Percentiles rank a stretch among this genome's conserved stretches.
phyloP scores from a whole-genome alignment of 1,140 invertebrate genomes.

The Bombyx mandarina region DNA sequence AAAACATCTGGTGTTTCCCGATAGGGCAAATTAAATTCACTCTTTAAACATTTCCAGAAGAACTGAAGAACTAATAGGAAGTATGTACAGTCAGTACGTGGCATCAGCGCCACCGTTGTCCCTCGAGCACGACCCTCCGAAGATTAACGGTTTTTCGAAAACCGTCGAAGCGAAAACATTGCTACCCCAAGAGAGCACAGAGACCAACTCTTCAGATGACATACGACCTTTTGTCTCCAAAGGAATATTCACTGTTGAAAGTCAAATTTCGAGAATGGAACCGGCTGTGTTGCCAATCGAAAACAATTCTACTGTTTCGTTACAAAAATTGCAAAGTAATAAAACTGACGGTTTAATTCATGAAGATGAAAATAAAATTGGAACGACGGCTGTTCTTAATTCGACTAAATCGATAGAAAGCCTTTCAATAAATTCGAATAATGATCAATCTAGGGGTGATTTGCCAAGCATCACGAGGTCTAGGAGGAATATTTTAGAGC shows the following conservation, averaged over 20 bases:
- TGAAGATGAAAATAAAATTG: too few relatives aligned
- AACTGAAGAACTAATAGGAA: constrained; percentile 67
- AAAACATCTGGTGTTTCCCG: too few relatives aligned
- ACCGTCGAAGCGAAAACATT: constrained; percentile 35
- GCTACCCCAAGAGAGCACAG: constrained; percentile 44
- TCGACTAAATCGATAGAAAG: constrained; percentile 4
- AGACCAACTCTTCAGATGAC: constrained; percentile 52
- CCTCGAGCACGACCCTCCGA: constrained; percentile 38
- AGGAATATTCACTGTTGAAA: constrained; percentile 53
- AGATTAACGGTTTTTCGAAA: constrained; percentile 37
- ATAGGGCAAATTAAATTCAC: too few relatives aligned
- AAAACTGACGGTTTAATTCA: constrained; percentile 1
- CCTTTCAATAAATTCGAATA: not conserved
- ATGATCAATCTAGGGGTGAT: constrained; percentile 13
- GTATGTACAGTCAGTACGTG: constrained; percentile 65
- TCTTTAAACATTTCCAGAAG: constrained; percentile 27
- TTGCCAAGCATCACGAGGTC: constrained; percentile 45
- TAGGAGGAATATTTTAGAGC: constrained; percentile 59
- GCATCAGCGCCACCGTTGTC: constrained; percentile 52
- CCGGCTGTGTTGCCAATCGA: not conserved
- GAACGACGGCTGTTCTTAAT: constrained; percentile 17
- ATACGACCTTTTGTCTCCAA: constrained; percentile 41
- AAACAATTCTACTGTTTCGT: not conserved
- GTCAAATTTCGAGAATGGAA: constrained; percentile 43
- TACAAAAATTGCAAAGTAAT: not conserved